Percentiles rank a stretch among this genome's conserved stretches.
Evolutionary conservation across 2,888 invertebrate genomes (phyloP).

Genomic region (Lithophane ornitopus): DNA sequence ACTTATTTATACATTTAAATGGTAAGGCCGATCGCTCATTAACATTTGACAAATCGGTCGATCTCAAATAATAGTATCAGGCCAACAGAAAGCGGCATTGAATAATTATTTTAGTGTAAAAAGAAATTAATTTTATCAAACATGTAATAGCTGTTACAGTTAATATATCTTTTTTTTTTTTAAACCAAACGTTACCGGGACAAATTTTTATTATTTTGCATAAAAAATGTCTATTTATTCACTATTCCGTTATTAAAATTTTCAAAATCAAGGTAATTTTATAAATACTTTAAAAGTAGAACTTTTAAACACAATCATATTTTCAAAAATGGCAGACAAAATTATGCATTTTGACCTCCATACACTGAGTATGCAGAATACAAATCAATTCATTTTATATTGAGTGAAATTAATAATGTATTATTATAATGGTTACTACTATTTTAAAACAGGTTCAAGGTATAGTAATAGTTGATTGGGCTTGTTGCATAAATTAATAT

Average conservation of each 20-base stretch:
- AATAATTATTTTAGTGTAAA: constrained; percentile 7
- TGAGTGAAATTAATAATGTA: constrained; percentile 57
- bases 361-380: constrained; percentile 16
- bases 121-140: constrained; percentile 1
- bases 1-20: constrained; percentile 17
- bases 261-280: constrained; percentile 7
- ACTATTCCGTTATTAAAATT: not conserved
- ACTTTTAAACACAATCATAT: not conserved
- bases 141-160: not conserved
- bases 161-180: not conserved
- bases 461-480: constrained; percentile 74
- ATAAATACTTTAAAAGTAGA: not conserved
- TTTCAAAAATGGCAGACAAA: not conserved
- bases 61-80: not conserved
- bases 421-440: constrained; percentile 66
- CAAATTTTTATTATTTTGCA: not conserved
- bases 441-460: constrained; percentile 81
- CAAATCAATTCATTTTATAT: constrained; percentile 30
- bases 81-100: constrained; percentile 18
- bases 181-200: not conserved
- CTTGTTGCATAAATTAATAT: constrained; percentile 60
- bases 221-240: too few relatives aligned
- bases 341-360: constrained; percentile 21
- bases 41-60: constrained; percentile 33
- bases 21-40: constrained; percentile 35